Percentiles rank a stretch among this genome's conserved stretches.
phyloP scores from a whole-genome alignment of 2,888 invertebrate species.

The Himalopsyche japonica region DNA sequence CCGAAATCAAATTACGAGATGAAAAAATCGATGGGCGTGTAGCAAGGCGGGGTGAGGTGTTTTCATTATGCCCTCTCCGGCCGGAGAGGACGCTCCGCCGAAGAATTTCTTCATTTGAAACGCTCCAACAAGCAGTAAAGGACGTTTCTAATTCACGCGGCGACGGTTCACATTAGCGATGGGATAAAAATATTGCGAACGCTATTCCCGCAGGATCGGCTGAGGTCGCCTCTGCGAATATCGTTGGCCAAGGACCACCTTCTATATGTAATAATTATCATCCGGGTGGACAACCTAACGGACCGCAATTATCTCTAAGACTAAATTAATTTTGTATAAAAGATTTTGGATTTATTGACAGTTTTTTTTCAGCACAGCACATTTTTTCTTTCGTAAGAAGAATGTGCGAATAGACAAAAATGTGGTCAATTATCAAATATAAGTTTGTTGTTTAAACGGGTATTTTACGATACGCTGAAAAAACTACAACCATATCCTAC shows the following conservation, averaged over 20 bases:
- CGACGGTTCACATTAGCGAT: background rate
- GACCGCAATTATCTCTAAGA: too few relatives aligned
- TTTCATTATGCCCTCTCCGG: slow-evolving; percentile 27
- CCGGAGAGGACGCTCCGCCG: slow-evolving; percentile 36
- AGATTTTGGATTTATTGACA: too few relatives aligned
- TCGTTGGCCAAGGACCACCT: background rate
- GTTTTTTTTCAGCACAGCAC: too few relatives aligned
- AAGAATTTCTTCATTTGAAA: slow-evolving; percentile 42
- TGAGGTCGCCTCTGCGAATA: background rate
- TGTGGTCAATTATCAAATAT: too few relatives aligned
- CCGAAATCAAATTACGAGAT: slow-evolving; percentile 1
- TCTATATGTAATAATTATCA: too few relatives aligned
- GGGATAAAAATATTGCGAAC: background rate
- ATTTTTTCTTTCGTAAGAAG: too few relatives aligned
- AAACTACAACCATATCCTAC: too few relatives aligned
- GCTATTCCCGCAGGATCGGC: background rate
- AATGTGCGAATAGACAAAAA: too few relatives aligned
- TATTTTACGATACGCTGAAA: too few relatives aligned
- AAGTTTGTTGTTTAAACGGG: too few relatives aligned
- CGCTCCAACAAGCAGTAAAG: slow-evolving; percentile 41
- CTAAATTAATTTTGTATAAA: too few relatives aligned
- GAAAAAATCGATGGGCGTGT: background rate
- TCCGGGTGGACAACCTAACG: too few relatives aligned
- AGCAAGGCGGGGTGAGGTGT: background rate
- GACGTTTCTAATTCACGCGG: slow-evolving; percentile 41